Evolutionary conservation across 2,888 invertebrate genomes (phyloP).

Genomic region (Drosophila fulvimacula): DNA sequence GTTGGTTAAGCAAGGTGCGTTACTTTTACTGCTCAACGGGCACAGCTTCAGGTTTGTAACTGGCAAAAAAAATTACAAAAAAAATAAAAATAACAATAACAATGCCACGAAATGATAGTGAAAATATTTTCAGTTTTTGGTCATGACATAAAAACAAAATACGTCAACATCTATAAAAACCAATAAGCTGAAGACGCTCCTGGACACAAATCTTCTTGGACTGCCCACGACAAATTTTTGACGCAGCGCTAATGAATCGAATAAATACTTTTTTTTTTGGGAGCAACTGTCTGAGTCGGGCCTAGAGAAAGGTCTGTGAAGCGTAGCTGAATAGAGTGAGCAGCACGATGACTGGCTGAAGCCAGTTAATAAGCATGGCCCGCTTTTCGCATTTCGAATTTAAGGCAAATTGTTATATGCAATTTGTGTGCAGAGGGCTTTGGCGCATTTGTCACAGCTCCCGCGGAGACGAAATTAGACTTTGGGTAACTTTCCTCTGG

Average conservation of each 20-base stretch:
- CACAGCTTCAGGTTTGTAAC: slow-evolving; percentile 29
- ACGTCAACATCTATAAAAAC: slow-evolving; percentile 37
- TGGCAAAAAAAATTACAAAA: slow-evolving; percentile 30
- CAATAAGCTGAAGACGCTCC: slow-evolving; percentile 31
- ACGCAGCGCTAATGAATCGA: slow-evolving; percentile 55
- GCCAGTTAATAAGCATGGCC: slow-evolving; percentile 16
- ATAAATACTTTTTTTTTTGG: slow-evolving; percentile 25
- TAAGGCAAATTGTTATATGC: slow-evolving; percentile 4
- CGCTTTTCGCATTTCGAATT: slow-evolving; percentile 2
- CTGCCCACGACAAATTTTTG: slow-evolving; percentile 15
- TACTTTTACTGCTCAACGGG: slow-evolving; percentile 68
- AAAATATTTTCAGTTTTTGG: slow-evolving; percentile 72
- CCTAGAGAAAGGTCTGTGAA: slow-evolving; percentile 34
- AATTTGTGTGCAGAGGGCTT: slow-evolving; percentile 1
- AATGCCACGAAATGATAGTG: slow-evolving; percentile 74
- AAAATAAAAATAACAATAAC: slow-evolving; percentile 61
- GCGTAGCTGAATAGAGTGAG: slow-evolving; percentile 1
- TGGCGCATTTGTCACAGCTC: slow-evolving; percentile 15
- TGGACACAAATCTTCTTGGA: neutral
- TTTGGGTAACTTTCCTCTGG: slow-evolving; percentile 49
- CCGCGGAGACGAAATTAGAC: neutral
- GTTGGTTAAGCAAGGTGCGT: slow-evolving; percentile 67
- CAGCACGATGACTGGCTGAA: slow-evolving; percentile 1
- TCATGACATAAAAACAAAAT: slow-evolving; percentile 69
- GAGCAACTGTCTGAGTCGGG: neutral